phyloP scores from a whole-genome alignment of 2,888 invertebrate species.

The Cosmopolites sordidus region DNA sequence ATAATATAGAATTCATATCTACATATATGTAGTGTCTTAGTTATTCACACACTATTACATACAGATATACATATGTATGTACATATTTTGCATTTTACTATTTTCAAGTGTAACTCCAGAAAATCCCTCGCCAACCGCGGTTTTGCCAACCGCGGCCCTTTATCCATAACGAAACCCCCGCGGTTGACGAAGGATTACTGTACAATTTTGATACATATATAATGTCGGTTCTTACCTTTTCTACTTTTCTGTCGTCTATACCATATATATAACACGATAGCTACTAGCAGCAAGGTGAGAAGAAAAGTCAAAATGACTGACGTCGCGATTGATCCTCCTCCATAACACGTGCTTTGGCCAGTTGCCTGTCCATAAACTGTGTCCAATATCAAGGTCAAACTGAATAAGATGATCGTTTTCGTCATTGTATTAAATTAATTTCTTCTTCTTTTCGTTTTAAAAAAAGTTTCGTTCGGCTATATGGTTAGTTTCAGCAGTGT shows the following conservation, averaged over 20 bases:
- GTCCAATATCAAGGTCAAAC: background rate
- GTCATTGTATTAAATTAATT: background rate
- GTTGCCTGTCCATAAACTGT: background rate
- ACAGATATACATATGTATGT: too few relatives aligned
- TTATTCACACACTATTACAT: too few relatives aligned
- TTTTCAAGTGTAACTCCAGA: too few relatives aligned
- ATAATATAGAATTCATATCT: too few relatives aligned
- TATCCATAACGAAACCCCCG: too few relatives aligned
- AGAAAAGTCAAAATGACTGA: constrained; percentile 68
- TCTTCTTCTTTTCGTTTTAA: background rate
- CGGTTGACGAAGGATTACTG: too few relatives aligned
- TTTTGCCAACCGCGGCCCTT: too few relatives aligned
- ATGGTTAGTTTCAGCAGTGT: background rate
- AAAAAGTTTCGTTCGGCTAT: background rate
- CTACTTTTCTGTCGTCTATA: constrained; percentile 33
- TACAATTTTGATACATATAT: too few relatives aligned
- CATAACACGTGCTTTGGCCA: constrained; percentile 6
- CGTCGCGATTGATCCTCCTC: constrained; percentile 53
- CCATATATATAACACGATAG: constrained; percentile 46
- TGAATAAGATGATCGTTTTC: background rate
- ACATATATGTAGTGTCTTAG: too few relatives aligned
- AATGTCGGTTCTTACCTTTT: too few relatives aligned
- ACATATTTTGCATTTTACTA: too few relatives aligned
- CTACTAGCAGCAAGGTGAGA: constrained; percentile 59
- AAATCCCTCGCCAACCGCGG: too few relatives aligned